A percentile compares a stretch with the other conserved stretches of the same genome.
These are phyloP conservation scores for Toxonevra muliebris DNA, from an alignment of 2,888 invertebrate genomes.

Conservation along the genomic window DNA sequence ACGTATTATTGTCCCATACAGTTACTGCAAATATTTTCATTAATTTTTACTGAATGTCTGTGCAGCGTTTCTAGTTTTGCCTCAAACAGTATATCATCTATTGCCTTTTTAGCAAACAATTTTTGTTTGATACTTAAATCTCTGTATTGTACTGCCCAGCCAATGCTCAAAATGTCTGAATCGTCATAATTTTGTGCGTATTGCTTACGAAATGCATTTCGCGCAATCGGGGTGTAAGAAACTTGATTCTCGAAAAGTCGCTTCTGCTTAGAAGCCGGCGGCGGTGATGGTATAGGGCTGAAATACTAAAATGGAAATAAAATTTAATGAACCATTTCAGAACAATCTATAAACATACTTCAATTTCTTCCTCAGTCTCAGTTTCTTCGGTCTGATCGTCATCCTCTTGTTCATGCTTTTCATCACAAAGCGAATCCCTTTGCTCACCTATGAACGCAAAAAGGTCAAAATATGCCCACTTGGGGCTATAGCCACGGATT, in stretches of 20 bases:
- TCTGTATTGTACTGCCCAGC: constrained; percentile 35
- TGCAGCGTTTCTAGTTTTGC: constrained; percentile 28
- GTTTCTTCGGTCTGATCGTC: not conserved
- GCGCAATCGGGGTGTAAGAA: not conserved
- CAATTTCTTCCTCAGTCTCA: constrained; percentile 3
- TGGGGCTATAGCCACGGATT: constrained; percentile 2
- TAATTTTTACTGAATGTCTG: constrained; percentile 30
- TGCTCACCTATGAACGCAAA: constrained; percentile 28
- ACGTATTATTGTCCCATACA: not conserved
- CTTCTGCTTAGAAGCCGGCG: too few relatives aligned
- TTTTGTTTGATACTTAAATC: constrained; percentile 34
- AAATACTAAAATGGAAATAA: too few relatives aligned
- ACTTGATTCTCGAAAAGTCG: too few relatives aligned
- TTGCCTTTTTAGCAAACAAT: constrained; percentile 37
- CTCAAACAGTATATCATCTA: constrained; percentile 39
- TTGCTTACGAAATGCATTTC: not conserved
- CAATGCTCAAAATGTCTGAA: constrained; percentile 31
- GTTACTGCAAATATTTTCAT: not conserved
- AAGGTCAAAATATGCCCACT: constrained; percentile 26
- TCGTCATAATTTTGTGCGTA: constrained; percentile 23
- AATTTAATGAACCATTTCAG: too few relatives aligned
- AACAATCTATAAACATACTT: not conserved
- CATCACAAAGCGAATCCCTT: constrained; percentile 28
- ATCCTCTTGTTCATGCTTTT: not conserved
- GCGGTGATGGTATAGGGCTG: too few relatives aligned